Evolutionary conservation across 2,888 invertebrate species (phyloP), one percentile per base, ranked within the genome.

Genomic region (Euclidia mi): DNA sequence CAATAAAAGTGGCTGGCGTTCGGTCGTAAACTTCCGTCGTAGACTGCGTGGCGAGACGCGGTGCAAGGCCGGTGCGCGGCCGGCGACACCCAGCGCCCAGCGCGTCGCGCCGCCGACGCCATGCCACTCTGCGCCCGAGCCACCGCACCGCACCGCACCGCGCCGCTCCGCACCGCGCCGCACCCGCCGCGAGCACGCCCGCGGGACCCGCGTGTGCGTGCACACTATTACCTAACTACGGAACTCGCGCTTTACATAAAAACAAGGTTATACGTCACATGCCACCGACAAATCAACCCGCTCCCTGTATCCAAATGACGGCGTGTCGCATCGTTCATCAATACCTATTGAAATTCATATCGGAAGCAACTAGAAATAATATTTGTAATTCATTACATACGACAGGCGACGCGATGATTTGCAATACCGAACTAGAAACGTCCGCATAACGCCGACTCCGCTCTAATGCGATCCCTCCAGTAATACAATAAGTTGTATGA

Each of bases 1-100:
- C 89, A 93, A 94, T 94, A 94, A 94, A 94, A 91, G 90, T 89
- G 90, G 92, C 91, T 88, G 89, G 89, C 87, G 87, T 79, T 77
- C 82, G 91, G 73, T 92, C 92, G 91, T 94, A 92, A 94, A 93
- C 82, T 86, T 84, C 84, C 88, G 85, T 64, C 83, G 93, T 88
- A 94, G 94, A 94, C 94, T 92, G 94, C 94, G 92, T 94, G 94
- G 94, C 94, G 94, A 89, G 91, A 85, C 89, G 83, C 79, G 79
- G 50, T 79, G 80, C 81, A 79, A 83, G 82, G 73, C 74, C 76
- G 72, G 71, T 60, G 69, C 78, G 68, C 44, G 43, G 37, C 17
- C 79, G 66, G 70, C 69, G 65, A 74, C 79, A 75, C 77, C 81
- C 66, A 75, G 73, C 71, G 61, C 56, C 57, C 50, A 32, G n/a